Evolutionary conservation across 2,888 invertebrate genomes (phyloP).

Genomic region (Chalcosyrphus nemorum): DNA sequence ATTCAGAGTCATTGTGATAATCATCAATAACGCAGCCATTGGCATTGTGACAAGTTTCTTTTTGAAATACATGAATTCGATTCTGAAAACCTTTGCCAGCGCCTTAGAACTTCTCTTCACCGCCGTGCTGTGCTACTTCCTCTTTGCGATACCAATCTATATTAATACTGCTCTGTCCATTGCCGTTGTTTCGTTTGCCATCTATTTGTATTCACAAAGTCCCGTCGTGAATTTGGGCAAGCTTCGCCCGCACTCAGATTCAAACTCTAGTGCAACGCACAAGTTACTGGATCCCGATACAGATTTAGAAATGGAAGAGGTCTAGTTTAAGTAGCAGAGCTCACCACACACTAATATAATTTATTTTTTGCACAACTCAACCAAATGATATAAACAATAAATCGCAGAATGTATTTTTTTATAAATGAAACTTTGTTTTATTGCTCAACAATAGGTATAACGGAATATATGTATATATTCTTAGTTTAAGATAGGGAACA

Average conservation of each 20-base stretch:
- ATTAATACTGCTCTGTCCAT: conserved; percentile 92
- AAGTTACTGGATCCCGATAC: conserved; percentile 78
- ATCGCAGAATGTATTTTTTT: conserved; percentile 18
- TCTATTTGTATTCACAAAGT: conserved; percentile 93
- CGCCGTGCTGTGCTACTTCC: conserved; percentile 91
- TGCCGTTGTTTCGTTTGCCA: conserved; percentile 90
- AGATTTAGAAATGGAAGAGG: conserved; percentile 79
- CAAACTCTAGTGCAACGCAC: conserved; percentile 71
- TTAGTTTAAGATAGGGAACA: too few species aligned
- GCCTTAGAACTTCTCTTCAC: conserved; percentile 95
- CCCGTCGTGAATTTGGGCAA: conserved; percentile 87
- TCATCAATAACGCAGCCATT: conserved; percentile 93
- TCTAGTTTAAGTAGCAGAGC: conserved; percentile 74
- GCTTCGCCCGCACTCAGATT: conserved; percentile 73
- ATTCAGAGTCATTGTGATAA: conserved; percentile 89
- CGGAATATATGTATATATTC: too few species aligned
- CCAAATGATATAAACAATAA: conserved; percentile 41
- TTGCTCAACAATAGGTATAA: too few species aligned
- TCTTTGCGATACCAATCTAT: conserved; percentile 93
- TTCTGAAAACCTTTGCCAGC: conserved; percentile 97
- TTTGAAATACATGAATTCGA: conserved; percentile 95
- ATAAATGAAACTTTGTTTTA: too few species aligned
- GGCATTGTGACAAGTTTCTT: conserved; percentile 98
- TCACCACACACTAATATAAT: too few species aligned
- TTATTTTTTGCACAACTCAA: conserved; percentile 39